These are phyloP conservation scores for Aphelenchoides fujianensis DNA, from an alignment of 1,140 invertebrate genomes.

Conservation along the genomic window DNA sequence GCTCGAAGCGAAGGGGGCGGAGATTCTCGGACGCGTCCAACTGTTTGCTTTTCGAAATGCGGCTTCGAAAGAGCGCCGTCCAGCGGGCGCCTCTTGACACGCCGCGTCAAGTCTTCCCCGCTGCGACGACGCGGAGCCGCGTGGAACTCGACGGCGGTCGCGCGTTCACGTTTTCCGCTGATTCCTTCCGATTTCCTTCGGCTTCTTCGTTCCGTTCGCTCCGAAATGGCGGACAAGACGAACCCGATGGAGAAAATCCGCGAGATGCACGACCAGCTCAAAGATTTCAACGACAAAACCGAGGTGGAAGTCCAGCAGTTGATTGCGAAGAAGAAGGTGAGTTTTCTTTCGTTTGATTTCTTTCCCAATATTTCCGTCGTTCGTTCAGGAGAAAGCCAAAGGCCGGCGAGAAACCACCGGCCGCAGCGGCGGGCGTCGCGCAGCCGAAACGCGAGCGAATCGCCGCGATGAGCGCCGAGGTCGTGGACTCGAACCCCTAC, in stretches of 20 bases:
- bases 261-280: neutral
- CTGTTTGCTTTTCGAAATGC: no score
- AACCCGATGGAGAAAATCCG: neutral
- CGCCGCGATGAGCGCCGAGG: conserved; percentile 78
- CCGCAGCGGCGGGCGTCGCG: neutral
- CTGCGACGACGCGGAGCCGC: no score
- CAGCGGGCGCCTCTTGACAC: no score
- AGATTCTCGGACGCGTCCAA: no score
- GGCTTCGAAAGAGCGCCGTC: no score
- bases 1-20: no score
- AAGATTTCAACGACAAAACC: neutral
- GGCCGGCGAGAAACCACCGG: neutral
- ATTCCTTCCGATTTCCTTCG: neutral
- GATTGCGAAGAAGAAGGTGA: neutral
- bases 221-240: neutral
- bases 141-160: no score
- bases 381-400: neutral
- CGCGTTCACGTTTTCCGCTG: neutral
- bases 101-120: no score
- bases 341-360: neutral
- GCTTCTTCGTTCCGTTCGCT: neutral
- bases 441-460: conserved; percentile 49
- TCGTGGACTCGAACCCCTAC: conserved; percentile 98
- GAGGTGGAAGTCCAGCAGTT: neutral
- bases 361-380: neutral